Percentiles rank a stretch among this genome's conserved stretches.
phyloP scores from a whole-genome alignment of 30 jellyfish, hydroid and myxozoan genomes.

The Phacellophora camtschatica region DNA sequence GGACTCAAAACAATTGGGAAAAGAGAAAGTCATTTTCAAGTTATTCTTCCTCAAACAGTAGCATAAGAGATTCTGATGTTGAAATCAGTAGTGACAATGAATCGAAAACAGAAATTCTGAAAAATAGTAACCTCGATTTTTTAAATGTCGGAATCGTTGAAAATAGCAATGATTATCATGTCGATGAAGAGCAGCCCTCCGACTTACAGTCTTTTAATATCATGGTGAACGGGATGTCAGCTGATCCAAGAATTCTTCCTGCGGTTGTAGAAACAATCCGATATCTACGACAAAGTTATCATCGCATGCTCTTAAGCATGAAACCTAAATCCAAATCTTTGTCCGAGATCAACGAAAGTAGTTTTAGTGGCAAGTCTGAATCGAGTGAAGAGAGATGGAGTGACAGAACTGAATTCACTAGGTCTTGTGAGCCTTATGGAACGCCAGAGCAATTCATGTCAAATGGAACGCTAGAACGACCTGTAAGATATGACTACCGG shows the following conservation, averaged over 20 bases:
- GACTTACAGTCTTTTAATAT: conserved; percentile 25
- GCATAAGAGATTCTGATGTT: neutral
- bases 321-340: conserved; percentile 19
- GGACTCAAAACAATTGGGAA: neutral
- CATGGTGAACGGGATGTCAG: conserved; percentile 35
- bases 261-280: conserved; percentile 41
- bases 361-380: neutral
- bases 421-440: neutral
- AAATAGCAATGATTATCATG: neutral
- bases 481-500: no score
- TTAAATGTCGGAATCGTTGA: neutral
- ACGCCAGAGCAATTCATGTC: no score
- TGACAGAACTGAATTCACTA: neutral
- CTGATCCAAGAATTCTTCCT: conserved; percentile 56
- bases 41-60: neutral
- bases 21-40: neutral
- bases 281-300: conserved; percentile 35
- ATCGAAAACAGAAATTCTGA: neutral
- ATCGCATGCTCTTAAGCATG: conserved; percentile 21
- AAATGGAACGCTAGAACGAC: no score
- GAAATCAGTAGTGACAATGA: neutral
- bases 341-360: neutral
- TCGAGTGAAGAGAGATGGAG: conserved; percentile 28
- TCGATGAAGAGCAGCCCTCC: conserved; percentile 56
- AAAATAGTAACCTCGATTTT: neutral